A percentile compares a stretch with the other conserved stretches of the same genome.
Conservation (phyloP, 2,797 vertebrate genomes). For the Champsocephalus esox region DNA sequence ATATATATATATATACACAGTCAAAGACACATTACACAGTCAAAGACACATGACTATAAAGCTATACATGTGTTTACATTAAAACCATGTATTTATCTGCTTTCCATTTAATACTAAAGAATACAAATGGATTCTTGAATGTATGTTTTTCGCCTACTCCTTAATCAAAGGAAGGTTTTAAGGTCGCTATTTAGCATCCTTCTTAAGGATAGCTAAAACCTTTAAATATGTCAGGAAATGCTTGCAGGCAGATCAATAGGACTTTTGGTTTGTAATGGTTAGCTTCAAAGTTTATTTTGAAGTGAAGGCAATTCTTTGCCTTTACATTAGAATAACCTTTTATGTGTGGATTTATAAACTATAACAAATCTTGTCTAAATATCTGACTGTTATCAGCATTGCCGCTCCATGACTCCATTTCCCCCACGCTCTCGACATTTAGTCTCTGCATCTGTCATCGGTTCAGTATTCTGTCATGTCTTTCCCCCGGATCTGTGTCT, state of each 20-base stretch:
- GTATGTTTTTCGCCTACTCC: not conserved
- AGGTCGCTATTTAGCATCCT: slow-evolving; percentile 23
- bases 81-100: not conserved
- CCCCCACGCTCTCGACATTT: slow-evolving; percentile 20
- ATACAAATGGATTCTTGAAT: slow-evolving; percentile 40
- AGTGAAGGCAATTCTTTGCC: not conserved
- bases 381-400: slow-evolving; percentile 11
- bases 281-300: not conserved
- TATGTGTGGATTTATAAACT: not conserved
- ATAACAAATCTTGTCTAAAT: slow-evolving; percentile 11
- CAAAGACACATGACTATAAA: too few species aligned
- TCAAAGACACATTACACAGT: too few species aligned
- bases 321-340: not conserved
- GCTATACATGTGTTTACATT: not conserved
- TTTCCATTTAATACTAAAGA: slow-evolving; percentile 17
- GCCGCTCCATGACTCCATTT: slow-evolving; percentile 4
- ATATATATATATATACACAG: too few species aligned
- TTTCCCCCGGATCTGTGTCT: slow-evolving; percentile 37
- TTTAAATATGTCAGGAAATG: not conserved
- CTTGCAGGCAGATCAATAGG: not conserved
- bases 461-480: slow-evolving; percentile 22
- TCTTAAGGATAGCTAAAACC: slow-evolving; percentile 2
- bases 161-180: not conserved
- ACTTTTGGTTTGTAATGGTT: not conserved
- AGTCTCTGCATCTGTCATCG: slow-evolving; percentile 37